phyloP scores from a whole-genome alignment of 2,113 vertebrate species.

The Polypterus senegalus region DNA sequence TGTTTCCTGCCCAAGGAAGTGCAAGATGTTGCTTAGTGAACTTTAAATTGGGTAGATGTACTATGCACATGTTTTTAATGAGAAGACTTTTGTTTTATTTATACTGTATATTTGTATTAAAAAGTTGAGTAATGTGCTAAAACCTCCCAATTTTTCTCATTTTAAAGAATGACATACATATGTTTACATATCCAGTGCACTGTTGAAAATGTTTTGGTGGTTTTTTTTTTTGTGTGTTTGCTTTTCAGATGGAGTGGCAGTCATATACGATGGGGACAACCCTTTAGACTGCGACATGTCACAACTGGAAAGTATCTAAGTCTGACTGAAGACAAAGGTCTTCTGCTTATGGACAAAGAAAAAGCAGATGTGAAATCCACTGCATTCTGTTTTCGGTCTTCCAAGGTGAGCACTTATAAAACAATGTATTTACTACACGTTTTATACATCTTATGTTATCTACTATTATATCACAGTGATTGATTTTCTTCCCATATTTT shows the following conservation, averaged over 20 bases:
- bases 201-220: neutral
- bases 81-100: too few species aligned
- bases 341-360: constrained; percentile 83
- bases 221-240: constrained; percentile 5
- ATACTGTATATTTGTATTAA: neutral
- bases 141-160: neutral
- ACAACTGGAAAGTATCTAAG: constrained; percentile 92
- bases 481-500: neutral
- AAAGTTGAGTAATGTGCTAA: neutral
- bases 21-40: too few species aligned
- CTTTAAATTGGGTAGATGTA: too few species aligned
- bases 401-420: constrained; percentile 58
- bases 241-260: constrained; percentile 84
- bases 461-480: too few species aligned
- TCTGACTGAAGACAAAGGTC: constrained; percentile 73
- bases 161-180: too few species aligned
- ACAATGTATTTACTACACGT: too few species aligned
- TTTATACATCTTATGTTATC: too few species aligned
- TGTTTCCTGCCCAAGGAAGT: too few species aligned
- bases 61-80: too few species aligned
- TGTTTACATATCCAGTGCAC: neutral
- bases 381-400: constrained; percentile 85
- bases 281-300: constrained; percentile 82
- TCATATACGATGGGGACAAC: constrained; percentile 89
- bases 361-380: constrained; percentile 84